These are phyloP conservation scores for Scatophagus argus DNA, from an alignment of 2,113 vertebrate genomes.

Conservation along the genomic window DNA sequence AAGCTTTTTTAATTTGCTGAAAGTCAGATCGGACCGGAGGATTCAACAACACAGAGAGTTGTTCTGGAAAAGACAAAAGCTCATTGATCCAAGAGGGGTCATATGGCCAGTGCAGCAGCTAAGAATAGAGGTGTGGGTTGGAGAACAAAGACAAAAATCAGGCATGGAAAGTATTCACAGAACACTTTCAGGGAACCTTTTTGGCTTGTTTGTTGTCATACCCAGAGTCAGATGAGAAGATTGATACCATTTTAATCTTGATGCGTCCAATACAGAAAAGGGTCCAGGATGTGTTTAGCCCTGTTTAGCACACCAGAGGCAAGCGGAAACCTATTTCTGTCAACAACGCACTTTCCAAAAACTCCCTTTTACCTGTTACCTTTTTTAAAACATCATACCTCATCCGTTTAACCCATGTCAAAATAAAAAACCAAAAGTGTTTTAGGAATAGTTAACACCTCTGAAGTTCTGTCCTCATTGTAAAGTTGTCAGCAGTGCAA, in stretches of 20 bases:
- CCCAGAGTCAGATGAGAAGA: constrained; percentile 1
- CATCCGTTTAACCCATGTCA: constrained; percentile 43
- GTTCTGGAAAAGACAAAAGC: neutral
- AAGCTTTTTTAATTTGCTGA: constrained; percentile 21
- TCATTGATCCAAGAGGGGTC: constrained; percentile 14
- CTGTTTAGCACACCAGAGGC: neutral
- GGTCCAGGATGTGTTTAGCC: constrained; percentile 37
- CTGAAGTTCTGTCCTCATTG: constrained; percentile 17
- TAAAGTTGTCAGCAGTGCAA: constrained; percentile 40
- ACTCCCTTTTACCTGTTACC: neutral
- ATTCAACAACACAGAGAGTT: neutral
- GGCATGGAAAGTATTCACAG: neutral
- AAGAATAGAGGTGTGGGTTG: constrained; percentile 55
- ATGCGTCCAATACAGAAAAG: constrained; percentile 26
- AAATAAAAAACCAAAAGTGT: constrained; percentile 31
- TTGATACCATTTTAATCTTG: constrained; percentile 22
- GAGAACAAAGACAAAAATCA: constrained; percentile 28
- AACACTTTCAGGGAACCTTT: constrained; percentile 17
- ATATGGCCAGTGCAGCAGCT: constrained; percentile 29
- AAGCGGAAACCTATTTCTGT: constrained; percentile 33
- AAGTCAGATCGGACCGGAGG: neutral
- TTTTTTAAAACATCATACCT: constrained; percentile 35
- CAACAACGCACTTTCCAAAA: constrained; percentile 24
- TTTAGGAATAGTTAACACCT: constrained; percentile 17
- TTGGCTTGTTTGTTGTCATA: constrained; percentile 29